A percentile compares a stretch with the other conserved stretches of the same genome.
These are phyloP conservation scores for Bedellia somnulentella DNA, from an alignment of 2,888 invertebrate genomes.

Conservation along the genomic window DNA sequence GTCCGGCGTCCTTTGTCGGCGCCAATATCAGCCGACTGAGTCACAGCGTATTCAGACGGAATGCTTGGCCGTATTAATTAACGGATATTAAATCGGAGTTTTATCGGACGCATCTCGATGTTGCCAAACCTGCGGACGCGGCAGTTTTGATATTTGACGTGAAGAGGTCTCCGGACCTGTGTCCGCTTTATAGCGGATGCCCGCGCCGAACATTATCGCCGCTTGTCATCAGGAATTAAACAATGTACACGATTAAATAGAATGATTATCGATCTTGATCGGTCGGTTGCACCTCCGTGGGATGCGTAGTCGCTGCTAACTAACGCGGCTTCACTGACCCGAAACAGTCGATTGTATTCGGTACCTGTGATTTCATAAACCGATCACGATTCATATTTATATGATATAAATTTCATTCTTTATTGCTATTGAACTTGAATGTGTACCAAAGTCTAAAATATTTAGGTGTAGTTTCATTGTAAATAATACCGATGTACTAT, in stretches of 20 bases:
- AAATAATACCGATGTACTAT: too few species aligned
- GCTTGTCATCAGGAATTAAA: conserved; percentile 51
- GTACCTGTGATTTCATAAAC: too few species aligned
- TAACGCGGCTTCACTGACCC: conserved; percentile 8
- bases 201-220: conserved; percentile 33
- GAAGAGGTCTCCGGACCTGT: conserved; percentile 24
- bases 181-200: conserved; percentile 28
- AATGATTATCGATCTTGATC: conserved; percentile 30
- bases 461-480: too few species aligned
- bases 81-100: conserved; percentile 58
- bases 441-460: too few species aligned
- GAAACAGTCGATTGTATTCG: conserved; percentile 14
- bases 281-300: conserved; percentile 14
- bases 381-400: too few species aligned
- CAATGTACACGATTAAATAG: conserved; percentile 49
- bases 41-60: conserved; percentile 48
- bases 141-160: conserved; percentile 37
- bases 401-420: too few species aligned
- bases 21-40: conserved; percentile 40
- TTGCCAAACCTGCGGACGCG: conserved; percentile 53
- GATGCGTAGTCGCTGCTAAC: conserved; percentile 18
- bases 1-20: conserved; percentile 47
- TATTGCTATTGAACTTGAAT: too few species aligned
- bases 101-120: conserved; percentile 51
- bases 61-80: conserved; percentile 57